phyloP scores from a whole-genome alignment of 2,888 invertebrate species.

The Palloptera scutellata region DNA sequence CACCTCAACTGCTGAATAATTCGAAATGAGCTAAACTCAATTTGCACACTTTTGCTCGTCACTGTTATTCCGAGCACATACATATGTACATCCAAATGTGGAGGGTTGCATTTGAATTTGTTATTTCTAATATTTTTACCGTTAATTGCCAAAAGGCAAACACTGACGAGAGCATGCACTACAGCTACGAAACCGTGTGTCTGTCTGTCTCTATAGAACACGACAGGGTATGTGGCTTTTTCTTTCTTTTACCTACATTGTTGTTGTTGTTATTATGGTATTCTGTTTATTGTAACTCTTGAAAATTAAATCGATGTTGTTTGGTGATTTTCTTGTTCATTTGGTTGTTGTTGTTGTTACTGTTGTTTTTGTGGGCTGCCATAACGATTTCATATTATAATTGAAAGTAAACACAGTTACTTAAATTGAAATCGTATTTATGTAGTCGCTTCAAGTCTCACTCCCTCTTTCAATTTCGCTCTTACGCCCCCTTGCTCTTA shows the following conservation, averaged over 20 bases:
- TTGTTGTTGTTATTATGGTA: not conserved
- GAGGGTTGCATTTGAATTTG: not conserved
- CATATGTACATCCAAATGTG: no score
- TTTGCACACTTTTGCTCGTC: no score
- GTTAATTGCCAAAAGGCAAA: constrained; percentile 50
- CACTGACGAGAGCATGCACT: constrained; percentile 17
- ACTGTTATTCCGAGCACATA: no score
- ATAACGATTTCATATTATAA: constrained; percentile 28
- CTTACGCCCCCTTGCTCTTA: not conserved
- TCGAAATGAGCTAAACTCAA: no score
- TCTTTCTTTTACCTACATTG: not conserved
- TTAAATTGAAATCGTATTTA: constrained; percentile 17
- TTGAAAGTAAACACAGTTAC: constrained; percentile 29
- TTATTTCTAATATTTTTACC: constrained; percentile 36
- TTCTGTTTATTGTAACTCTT: not conserved
- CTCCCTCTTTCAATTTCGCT: not conserved
- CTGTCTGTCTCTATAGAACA: no score
- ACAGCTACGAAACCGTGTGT: not conserved
- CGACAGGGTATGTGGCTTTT: constrained; percentile 9
- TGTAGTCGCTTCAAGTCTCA: no score
- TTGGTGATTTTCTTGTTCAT: not conserved
- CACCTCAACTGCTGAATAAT: no score
- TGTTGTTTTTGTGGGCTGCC: constrained; percentile 22
- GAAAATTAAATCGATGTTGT: constrained; percentile 3
- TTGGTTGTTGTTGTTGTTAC: constrained; percentile 25